Evolutionary conservation across 2,113 vertebrate genomes (phyloP), one percentile per base, ranked within the genome.

Genomic region (Mormyrus lacerda): DNA sequence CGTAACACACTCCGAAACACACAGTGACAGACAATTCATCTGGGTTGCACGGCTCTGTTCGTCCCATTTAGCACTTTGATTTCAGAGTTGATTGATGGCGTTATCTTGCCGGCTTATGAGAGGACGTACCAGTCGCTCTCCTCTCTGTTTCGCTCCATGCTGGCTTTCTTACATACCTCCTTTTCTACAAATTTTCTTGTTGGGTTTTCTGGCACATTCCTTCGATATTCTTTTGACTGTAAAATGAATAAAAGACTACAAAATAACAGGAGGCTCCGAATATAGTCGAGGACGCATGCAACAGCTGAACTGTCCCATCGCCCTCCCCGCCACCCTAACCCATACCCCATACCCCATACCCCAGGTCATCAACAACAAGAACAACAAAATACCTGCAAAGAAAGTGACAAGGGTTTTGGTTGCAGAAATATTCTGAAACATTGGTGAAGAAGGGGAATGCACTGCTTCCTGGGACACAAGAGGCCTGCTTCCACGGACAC

Each of bases 181-280:
- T 99, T 99, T 99, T 96, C 98, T 99, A 99, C 98, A 99, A 96
- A 99, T 99, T 99, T 99, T 99, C 98, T 99, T 99, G 98, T 99
- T 99, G 97, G 98, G 98, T 97, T 99, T 99, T 98, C 98, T 97
- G 97, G 98, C 97, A 97, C 98, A 99, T 98, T 99, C 98, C 98
- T 99, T 99, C 97, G 98, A 99, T 99, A 99, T 99, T 97, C 98
- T 98, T 97, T 99, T 99, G 98, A 99, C 98, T 99, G 98, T 97
- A 98, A 99, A 99, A 98, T 99, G 97, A 99, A 99, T 98, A 97
- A 96, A 97, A 99, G 96, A 99, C 98, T 99, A 97, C 97, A 99
- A 98, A 99, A 99, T 99, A 99, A 99, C 97, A 99, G 97, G 95
- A 98, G 96, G 96, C 97, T 98, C 97, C 96, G 96, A 53, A 94